These are phyloP conservation scores for Phalanger gymnotis DNA, from an alignment of 2,797 vertebrate genomes.

Conservation along the genomic window DNA sequence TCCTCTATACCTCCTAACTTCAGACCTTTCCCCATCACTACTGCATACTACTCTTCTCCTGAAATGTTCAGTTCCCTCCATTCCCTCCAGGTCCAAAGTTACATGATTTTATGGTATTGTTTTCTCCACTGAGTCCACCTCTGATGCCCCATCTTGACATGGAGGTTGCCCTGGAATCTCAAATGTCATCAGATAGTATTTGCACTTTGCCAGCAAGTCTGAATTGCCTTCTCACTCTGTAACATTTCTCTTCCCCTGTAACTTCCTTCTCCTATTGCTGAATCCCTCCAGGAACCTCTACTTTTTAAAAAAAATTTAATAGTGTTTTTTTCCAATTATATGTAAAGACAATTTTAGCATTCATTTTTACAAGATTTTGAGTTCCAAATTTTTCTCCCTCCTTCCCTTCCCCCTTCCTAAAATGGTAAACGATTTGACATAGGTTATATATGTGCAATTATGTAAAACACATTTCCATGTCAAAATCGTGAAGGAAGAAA, in stretches of 20 bases:
- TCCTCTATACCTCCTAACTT: neutral
- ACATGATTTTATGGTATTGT: neutral
- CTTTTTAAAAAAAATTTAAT: neutral
- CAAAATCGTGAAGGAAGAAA: neutral
- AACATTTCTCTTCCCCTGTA: neutral
- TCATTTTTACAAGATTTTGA: neutral
- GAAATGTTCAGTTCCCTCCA: neutral
- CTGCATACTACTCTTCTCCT: neutral
- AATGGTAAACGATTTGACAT: neutral
- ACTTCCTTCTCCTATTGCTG: neutral
- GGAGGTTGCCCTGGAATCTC: neutral
- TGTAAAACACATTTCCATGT: neutral
- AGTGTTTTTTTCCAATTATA: neutral
- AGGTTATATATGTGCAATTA: neutral
- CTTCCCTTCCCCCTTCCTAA: neutral
- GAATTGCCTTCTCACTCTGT: neutral
- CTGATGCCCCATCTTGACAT: neutral
- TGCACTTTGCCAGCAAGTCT: neutral
- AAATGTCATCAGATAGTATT: neutral
- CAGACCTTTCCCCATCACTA: neutral
- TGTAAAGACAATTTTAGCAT: neutral
- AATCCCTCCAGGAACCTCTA: neutral
- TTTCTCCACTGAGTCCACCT: neutral
- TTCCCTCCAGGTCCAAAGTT: neutral
- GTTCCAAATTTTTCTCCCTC: neutral